Conservation (phyloP, 2,888 invertebrate species). For the Leptinotarsa haldemani region DNA sequence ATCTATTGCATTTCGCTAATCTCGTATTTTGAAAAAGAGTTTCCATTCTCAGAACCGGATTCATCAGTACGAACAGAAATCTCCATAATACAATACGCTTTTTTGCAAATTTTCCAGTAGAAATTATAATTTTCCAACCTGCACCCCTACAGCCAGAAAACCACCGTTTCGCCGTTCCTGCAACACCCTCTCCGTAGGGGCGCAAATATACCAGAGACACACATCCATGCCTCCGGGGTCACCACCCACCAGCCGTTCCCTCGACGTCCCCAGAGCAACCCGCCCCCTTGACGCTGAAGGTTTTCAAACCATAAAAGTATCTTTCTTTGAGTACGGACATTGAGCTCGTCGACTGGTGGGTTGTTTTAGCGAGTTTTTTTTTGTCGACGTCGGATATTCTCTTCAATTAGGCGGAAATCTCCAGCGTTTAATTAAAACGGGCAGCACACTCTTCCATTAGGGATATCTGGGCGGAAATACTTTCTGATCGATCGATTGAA, state of each 20-base stretch:
- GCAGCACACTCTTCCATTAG: neutral
- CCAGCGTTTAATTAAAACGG: neutral
- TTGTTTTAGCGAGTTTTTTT: constrained; percentile 9
- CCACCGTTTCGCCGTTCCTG: constrained; percentile 46
- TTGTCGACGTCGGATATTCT: neutral
- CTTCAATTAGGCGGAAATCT: constrained; percentile 3
- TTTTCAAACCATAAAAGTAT: constrained; percentile 43
- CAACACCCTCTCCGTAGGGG: constrained; percentile 31
- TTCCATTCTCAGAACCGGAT: no score
- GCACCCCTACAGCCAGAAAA: constrained; percentile 63
- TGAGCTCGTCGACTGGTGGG: neutral
- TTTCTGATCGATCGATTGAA: neutral
- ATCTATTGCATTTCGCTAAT: no score
- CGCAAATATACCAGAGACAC: constrained; percentile 45
- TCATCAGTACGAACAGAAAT: no score
- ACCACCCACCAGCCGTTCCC: constrained; percentile 32
- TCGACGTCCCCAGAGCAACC: constrained; percentile 17
- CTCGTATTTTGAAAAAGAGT: no score
- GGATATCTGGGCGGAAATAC: neutral
- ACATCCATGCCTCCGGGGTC: constrained; percentile 32
- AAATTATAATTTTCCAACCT: constrained; percentile 54
- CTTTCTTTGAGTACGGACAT: constrained; percentile 32
- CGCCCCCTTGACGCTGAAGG: constrained; percentile 43
- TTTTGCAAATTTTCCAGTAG: no score
- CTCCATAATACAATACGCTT: no score